Percentiles rank a stretch among this genome's conserved stretches.
These are phyloP conservation scores for Tinea trinotella DNA, from an alignment of 2,888 invertebrate species.

Conservation along the genomic window DNA sequence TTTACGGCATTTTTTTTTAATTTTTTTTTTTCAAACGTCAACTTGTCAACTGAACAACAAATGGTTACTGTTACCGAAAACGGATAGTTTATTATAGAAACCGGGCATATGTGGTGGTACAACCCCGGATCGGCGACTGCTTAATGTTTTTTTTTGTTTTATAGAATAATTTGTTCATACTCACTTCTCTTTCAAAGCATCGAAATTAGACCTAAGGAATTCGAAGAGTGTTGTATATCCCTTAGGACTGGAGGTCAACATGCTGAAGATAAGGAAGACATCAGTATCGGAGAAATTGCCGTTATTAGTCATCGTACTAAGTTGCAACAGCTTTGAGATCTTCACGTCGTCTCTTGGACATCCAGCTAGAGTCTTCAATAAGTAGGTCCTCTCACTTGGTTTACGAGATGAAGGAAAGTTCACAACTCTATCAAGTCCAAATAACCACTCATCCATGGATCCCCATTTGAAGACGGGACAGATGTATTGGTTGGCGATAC, in stretches of 20 bases:
- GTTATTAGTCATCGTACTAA: constrained; percentile 78
- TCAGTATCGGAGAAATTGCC: constrained; percentile 84
- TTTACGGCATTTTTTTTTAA: too few relatives aligned
- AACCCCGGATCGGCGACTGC: too few relatives aligned
- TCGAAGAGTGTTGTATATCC: constrained; percentile 82
- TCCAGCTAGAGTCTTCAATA: constrained; percentile 83
- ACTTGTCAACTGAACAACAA: too few relatives aligned
- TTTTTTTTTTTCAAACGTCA: too few relatives aligned
- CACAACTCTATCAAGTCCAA: constrained; percentile 82
- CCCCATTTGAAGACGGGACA: constrained; percentile 90
- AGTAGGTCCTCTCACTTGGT: constrained; percentile 82
- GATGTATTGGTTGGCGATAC: constrained; percentile 81
- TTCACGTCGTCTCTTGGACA: constrained; percentile 82
- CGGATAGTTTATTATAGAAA: too few relatives aligned
- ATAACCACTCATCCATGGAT: constrained; percentile 84
- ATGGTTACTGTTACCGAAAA: too few relatives aligned
- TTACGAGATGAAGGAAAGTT: constrained; percentile 80
- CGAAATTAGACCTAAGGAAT: constrained; percentile 81
- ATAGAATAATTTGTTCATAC: constrained; percentile 30
- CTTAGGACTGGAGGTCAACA: constrained; percentile 78
- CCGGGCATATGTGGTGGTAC: too few relatives aligned
- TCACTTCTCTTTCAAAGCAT: constrained; percentile 76
- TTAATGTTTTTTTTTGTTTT: too few relatives aligned
- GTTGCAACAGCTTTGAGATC: constrained; percentile 75
- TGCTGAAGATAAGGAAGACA: constrained; percentile 80